Evolutionary conservation across 2,113 vertebrate species (phyloP).

Genomic region (Labeo catla): DNA sequence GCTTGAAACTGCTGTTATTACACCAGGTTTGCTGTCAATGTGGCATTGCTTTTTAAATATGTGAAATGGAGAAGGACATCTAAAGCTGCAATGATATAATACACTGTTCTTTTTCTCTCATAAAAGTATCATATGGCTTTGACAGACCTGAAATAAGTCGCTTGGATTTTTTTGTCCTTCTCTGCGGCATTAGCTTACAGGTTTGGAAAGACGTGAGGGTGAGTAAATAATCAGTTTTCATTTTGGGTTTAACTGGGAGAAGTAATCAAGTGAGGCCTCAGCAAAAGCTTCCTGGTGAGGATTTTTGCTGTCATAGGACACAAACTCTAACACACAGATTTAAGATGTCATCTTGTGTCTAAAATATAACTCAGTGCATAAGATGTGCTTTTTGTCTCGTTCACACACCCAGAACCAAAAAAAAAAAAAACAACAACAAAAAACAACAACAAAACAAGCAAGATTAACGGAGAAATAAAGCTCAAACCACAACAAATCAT

Average conservation of each 20-base stretch:
- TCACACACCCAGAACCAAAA: conserved; percentile 38
- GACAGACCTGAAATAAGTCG: background rate
- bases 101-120: background rate
- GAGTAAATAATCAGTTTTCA: background rate
- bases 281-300: conserved; percentile 1
- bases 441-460: conserved; percentile 53
- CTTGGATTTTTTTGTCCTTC: background rate
- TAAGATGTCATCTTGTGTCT: background rate
- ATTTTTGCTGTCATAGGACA: conserved; percentile 49
- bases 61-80: background rate
- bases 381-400: conserved; percentile 14
- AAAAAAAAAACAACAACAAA: background rate
- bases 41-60: background rate
- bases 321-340: conserved; percentile 1
- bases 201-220: background rate
- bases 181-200: background rate
- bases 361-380: background rate
- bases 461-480: conserved; percentile 53
- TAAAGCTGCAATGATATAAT: background rate
- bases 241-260: background rate
- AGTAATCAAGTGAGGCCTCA: conserved; percentile 35
- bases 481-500: conserved; percentile 63
- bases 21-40: background rate
- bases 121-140: conserved; percentile 2
- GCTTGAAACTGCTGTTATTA: background rate